phyloP scores from a whole-genome alignment of 2,797 vertebrate genomes.

The Garrulus glandarius region DNA sequence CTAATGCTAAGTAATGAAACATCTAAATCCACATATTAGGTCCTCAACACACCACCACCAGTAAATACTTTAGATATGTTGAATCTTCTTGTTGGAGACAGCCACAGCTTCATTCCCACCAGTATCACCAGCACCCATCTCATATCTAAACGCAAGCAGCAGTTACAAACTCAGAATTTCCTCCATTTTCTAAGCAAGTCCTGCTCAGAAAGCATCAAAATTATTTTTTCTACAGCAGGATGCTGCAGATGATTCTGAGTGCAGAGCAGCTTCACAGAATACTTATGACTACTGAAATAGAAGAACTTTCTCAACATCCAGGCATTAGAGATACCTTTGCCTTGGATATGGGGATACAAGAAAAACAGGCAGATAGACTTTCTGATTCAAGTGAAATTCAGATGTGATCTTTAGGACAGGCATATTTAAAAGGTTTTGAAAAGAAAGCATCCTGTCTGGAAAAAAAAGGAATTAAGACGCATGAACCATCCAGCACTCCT shows the following conservation, averaged over 20 bases:
- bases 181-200: not conserved
- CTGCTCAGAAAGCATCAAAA: not conserved
- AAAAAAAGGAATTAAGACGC: not conserved
- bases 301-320: not conserved
- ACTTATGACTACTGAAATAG: rapidly evolving
- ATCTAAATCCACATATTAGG: not conserved
- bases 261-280: not conserved
- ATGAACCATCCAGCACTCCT: not conserved
- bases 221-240: not conserved
- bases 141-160: not conserved
- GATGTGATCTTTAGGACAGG: not conserved
- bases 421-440: not conserved
- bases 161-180: not conserved
- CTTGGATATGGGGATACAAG: not conserved
- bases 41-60: not conserved
- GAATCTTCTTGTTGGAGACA: not conserved
- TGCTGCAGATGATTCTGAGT: not conserved
- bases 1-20: not conserved
- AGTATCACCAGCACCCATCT: not conserved
- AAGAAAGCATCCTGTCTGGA: not conserved
- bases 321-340: not conserved
- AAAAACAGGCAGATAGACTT: not conserved
- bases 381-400: not conserved
- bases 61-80: not conserved
- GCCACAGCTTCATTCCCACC: not conserved